phyloP scores from a whole-genome alignment of 2,888 invertebrate genomes.

The Heliothis peltigera region DNA sequence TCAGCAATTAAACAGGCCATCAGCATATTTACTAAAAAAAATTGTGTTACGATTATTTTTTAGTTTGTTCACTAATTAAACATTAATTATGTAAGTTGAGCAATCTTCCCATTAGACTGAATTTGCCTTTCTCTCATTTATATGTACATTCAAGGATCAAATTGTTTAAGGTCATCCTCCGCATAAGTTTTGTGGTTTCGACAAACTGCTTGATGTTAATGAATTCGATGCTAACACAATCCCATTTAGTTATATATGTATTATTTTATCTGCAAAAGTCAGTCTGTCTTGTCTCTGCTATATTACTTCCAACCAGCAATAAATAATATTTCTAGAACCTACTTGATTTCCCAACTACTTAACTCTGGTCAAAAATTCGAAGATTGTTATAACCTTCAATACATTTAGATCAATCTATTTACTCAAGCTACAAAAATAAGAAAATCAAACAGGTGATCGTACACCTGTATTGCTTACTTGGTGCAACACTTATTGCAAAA shows the following conservation, averaged over 20 bases:
- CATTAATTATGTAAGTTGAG: slow-evolving; percentile 8
- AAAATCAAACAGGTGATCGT: background rate
- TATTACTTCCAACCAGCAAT: too few relatives aligned
- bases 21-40: too few relatives aligned
- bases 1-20: too few relatives aligned
- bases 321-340: too few relatives aligned
- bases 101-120: slow-evolving; percentile 18
- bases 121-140: slow-evolving; percentile 49
- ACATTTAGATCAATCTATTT: background rate
- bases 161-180: slow-evolving; percentile 28
- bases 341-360: too few relatives aligned
- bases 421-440: background rate
- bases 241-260: background rate
- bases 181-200: slow-evolving; percentile 15
- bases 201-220: slow-evolving; percentile 3
- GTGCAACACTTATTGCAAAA: slow-evolving; percentile 48
- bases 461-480: slow-evolving; percentile 11
- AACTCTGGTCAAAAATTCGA: background rate
- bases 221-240: background rate
- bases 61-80: background rate
- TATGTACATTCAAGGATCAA: slow-evolving; percentile 39
- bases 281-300: background rate
- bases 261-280: too few relatives aligned
- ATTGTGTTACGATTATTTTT: too few relatives aligned
- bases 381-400: background rate